phyloP scores from a whole-genome alignment of 1,140 invertebrate species.

The Eueides isabella region DNA sequence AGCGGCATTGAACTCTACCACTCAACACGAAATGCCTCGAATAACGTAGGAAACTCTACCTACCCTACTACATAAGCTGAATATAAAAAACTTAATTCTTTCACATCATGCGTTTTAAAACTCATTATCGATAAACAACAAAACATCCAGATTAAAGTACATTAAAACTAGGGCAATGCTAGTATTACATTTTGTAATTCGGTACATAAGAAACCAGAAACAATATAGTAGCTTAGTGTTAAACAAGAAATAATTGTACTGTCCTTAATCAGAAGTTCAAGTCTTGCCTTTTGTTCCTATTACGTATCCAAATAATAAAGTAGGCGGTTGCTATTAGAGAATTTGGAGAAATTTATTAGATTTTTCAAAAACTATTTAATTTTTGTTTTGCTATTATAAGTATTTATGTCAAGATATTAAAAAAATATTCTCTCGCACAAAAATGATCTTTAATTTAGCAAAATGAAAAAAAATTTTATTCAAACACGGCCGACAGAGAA shows the following conservation, averaged over 20 bases:
- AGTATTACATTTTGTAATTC: conserved; percentile 3
- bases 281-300: conserved; percentile 39
- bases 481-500: no score
- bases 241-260: conserved; percentile 50
- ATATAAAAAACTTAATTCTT: no score
- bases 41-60: no score
- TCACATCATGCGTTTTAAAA: no score
- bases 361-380: not conserved
- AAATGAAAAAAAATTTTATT: no score
- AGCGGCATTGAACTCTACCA: no score
- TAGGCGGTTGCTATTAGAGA: not conserved
- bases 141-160: not conserved
- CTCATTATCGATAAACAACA: not conserved
- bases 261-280: conserved; percentile 47
- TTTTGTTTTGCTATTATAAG: no score
- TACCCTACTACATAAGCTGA: no score
- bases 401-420: no score
- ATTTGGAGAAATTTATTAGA: not conserved
- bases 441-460: no score
- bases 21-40: not conserved
- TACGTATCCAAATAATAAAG: conserved; percentile 38
- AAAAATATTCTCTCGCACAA: no score
- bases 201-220: conserved; percentile 35
- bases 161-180: not conserved
- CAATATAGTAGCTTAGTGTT: conserved; percentile 33